Base-by-base conservation (phyloP, 2,113 vertebrate genomes). In the Meles meles region DNA sequence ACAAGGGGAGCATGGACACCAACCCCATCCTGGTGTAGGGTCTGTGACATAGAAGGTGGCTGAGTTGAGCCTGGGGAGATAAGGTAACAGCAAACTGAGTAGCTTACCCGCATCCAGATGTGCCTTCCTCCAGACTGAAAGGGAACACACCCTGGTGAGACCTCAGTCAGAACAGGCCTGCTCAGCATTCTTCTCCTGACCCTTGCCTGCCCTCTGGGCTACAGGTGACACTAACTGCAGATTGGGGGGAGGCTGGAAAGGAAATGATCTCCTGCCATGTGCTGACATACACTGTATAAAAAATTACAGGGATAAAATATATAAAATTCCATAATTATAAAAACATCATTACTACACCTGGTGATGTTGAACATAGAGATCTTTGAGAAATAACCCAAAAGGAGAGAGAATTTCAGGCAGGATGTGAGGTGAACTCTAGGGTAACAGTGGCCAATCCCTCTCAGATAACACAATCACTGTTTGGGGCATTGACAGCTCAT, bases 71-170 rank as follows among this genome's bases (percentile, higher is more conserved):
- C 55, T 57, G 31, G 34, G 17, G 2, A 71, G 20, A 5, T 9
- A 18, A 63, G 10, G 23, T 2, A 57, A 44, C 31, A 34, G 47
- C 37, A 90, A 34, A 17, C 6, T 49, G 71, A 0, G 0, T 7
- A 52, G 25, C 63, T 84, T 17, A 96, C 93, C 95, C 67, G 91
- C 67, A 1, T 92, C 93, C 7, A 97, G 61, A 7, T 83, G 72
- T n/a, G 88, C 93, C 84, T 95, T 95, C 55, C 6, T 93, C 96
- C 95, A 94, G 39, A 52, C 95, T 95, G 95, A 37, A 97, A 97
- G 37, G 7, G 76, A 97, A 95, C 69, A 94, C 47, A 80, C 3
- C 8, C 39, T 47, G 25, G 82, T 96, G 37, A 98, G 63, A 65
- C 10, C 1, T 15, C 49, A 76, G 21, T 23, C n/a, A 88, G 15